Percentiles rank a stretch among this genome's conserved stretches.
phyloP scores from a whole-genome alignment of 2,888 invertebrate species.

The Steinernema hermaphroditum region DNA sequence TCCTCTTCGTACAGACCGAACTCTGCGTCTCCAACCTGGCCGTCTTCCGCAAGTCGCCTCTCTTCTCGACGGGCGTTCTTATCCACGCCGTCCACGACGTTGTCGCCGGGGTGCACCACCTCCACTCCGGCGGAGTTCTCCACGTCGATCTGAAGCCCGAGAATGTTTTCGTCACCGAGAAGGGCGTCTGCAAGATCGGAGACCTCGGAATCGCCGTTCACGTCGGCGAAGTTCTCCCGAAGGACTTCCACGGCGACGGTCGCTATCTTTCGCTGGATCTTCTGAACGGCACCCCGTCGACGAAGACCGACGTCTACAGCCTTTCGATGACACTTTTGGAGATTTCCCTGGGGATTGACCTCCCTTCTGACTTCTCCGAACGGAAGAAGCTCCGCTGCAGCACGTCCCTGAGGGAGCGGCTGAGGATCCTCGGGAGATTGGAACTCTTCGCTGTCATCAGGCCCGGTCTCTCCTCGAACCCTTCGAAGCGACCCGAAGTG shows the following conservation, averaged over 20 bases:
- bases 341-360: not conserved
- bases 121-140: not conserved
- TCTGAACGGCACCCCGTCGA: not conserved
- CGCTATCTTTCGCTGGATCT: not conserved
- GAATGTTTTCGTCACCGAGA: not conserved
- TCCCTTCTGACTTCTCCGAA: not conserved
- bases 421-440: not conserved
- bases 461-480: not conserved
- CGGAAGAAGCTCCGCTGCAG: not conserved
- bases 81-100: not conserved
- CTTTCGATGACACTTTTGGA: not conserved
- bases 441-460: not conserved
- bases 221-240: not conserved
- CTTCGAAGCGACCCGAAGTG: not conserved
- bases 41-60: not conserved
- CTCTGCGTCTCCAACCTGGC: not conserved
- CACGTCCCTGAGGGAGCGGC: not conserved
- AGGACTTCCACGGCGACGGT: not conserved
- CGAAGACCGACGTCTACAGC: not conserved
- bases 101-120: not conserved
- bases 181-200: conserved; percentile 7
- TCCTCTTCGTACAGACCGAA: not conserved
- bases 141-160: not conserved
- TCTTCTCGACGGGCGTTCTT: not conserved
- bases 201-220: not conserved